Evolutionary conservation across 2,888 invertebrate species (phyloP).

Genomic region (Sesamia inferens): DNA sequence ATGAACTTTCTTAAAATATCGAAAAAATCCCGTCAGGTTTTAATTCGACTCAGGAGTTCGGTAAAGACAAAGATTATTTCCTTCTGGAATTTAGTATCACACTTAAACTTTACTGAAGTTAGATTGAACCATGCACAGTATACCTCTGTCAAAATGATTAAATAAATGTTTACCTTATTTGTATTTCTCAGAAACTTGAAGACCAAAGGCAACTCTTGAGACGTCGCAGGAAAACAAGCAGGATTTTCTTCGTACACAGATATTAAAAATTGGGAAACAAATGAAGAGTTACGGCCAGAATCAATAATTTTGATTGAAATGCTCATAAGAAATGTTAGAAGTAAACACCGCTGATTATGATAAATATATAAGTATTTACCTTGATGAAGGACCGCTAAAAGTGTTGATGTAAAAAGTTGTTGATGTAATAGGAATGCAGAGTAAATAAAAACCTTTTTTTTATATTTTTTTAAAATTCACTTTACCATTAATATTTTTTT

Average conservation of each 20-base stretch:
- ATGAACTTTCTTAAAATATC: too few relatives aligned
- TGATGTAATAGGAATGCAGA: neutral
- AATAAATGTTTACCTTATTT: neutral
- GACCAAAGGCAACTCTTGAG: slow-evolving; percentile 59
- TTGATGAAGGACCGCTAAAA: neutral
- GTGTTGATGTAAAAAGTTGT: neutral
- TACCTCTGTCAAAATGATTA: too few relatives aligned
- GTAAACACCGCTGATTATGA: slow-evolving; percentile 7
- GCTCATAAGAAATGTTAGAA: slow-evolving; percentile 19
- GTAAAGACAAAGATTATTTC: neutral
- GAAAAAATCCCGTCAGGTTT: neutral
- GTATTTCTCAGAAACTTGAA: slow-evolving; percentile 73
- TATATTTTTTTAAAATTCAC: too few relatives aligned
- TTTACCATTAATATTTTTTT: too few relatives aligned
- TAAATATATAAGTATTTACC: neutral
- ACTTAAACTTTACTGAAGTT: too few relatives aligned
- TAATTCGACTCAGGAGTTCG: neutral
- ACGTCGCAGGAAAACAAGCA: slow-evolving; percentile 50
- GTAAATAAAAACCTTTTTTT: too few relatives aligned
- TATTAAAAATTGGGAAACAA: slow-evolving; percentile 23
- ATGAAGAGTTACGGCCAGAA: slow-evolving; percentile 19
- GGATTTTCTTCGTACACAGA: slow-evolving; percentile 47
- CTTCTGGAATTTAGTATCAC: neutral
- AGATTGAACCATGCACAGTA: too few relatives aligned
- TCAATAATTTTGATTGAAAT: slow-evolving; percentile 45